Conservation (phyloP, 2,113 vertebrate species). For the Lota lota region DNA sequence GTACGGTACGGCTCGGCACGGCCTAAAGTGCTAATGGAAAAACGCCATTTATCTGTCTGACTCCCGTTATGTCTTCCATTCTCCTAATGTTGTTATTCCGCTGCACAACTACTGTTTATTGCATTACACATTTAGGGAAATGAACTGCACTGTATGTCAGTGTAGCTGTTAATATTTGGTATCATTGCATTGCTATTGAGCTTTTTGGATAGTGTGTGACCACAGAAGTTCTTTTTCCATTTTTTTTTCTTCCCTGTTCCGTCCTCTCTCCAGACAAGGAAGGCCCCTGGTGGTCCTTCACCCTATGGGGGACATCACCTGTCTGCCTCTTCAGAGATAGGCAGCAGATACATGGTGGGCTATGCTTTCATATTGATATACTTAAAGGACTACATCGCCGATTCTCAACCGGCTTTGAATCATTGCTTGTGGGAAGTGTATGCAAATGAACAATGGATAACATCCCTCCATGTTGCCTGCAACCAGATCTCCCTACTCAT, state of each 20-base stretch:
- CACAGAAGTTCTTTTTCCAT: background rate
- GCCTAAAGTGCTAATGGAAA: background rate
- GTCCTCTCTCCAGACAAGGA: conserved; percentile 79
- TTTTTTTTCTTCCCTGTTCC: conserved; percentile 12
- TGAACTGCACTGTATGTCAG: conserved; percentile 15
- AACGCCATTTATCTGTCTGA: conserved; percentile 22
- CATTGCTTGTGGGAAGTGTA: no score
- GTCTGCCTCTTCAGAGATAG: conserved; percentile 82
- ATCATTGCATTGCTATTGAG: no score
- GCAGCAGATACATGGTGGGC: conserved; percentile 85
- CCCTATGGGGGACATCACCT: conserved; percentile 85
- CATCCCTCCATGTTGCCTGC: no score
- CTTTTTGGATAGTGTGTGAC: background rate
- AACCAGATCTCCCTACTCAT: no score
- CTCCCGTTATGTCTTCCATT: conserved; percentile 6
- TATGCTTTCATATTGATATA: background rate
- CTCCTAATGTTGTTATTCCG: background rate
- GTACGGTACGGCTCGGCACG: no score
- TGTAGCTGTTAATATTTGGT: conserved; percentile 3
- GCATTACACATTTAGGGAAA: no score
- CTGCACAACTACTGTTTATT: no score
- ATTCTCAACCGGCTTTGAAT: background rate
- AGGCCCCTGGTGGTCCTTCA: conserved; percentile 81
- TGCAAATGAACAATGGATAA: no score
- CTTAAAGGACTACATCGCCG: no score